Conservation (phyloP, 2,888 invertebrate genomes). For the Adelognathus sp. region DNA sequence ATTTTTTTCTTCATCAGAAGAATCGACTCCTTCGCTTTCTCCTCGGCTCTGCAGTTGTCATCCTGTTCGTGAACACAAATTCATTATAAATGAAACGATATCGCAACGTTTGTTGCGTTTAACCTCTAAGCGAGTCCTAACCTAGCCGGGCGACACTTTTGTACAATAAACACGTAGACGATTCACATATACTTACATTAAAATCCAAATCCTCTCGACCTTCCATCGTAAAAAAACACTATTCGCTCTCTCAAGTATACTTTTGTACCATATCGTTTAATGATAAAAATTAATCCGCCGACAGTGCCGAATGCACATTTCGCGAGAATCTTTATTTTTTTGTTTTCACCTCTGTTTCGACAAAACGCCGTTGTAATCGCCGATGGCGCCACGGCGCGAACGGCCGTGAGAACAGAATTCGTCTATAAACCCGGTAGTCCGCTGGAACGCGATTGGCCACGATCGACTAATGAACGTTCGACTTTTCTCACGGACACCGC, state of each 20-base stretch:
- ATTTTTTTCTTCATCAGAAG: slow-evolving; percentile 70
- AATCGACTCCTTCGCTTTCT: slow-evolving; percentile 65
- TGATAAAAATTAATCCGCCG: not conserved
- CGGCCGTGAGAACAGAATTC: not conserved
- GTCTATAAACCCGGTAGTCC: no score
- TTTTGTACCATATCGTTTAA: not conserved
- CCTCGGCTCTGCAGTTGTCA: slow-evolving; percentile 46
- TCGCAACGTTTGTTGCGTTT: not conserved
- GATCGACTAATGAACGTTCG: no score
- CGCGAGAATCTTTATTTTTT: not conserved
- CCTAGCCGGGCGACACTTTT: slow-evolving; percentile 22
- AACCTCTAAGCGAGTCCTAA: slow-evolving; percentile 18
- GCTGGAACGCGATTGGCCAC: no score
- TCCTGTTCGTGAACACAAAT: slow-evolving; percentile 54
- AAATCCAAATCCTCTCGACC: slow-evolving; percentile 27
- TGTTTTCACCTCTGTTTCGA: not conserved
- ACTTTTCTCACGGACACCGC: no score
- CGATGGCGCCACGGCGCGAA: not conserved
- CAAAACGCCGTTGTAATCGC: not conserved
- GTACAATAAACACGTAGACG: not conserved
- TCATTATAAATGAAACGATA: slow-evolving; percentile 6
- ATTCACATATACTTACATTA: slow-evolving; percentile 33
- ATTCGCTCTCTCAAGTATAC: not conserved
- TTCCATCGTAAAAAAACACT: slow-evolving; percentile 31
- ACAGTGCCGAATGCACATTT: not conserved